These are phyloP conservation scores for Loxodonta africana DNA, from an alignment of 2,113 vertebrate genomes.

Conservation along the genomic window DNA sequence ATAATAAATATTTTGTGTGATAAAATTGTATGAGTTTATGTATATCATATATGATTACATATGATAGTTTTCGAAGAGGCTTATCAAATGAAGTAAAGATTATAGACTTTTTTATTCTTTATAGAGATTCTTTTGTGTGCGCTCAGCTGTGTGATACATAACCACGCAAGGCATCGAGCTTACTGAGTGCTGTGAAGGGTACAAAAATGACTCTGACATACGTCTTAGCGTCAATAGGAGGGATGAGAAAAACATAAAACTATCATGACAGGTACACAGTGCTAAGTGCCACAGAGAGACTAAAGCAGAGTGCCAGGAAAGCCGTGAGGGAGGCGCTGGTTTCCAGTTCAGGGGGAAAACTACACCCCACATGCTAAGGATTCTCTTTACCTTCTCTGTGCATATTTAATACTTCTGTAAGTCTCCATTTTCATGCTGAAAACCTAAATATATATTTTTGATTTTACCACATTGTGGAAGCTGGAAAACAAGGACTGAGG, in stretches of 20 bases:
- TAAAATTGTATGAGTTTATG: not conserved
- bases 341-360: not conserved
- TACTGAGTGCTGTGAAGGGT: not conserved
- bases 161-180: not conserved
- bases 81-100: conserved; percentile 62
- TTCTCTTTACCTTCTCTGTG: not conserved
- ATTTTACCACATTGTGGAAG: not conserved
- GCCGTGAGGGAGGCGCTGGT: not conserved
- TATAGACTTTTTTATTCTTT: conserved; percentile 64
- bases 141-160: not conserved
- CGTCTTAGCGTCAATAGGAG: not conserved
- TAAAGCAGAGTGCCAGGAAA: not conserved
- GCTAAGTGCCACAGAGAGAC: not conserved
- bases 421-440: not conserved
- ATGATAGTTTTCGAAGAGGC: not conserved
- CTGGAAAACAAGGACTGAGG: not conserved
- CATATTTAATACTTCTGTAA: not conserved
- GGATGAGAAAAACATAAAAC: not conserved
- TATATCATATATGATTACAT: not conserved
- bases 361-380: no score
- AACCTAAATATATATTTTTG: not conserved
- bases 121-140: not conserved
- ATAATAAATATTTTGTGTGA: not conserved
- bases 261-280: not conserved
- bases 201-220: not conserved